These are phyloP conservation scores for Peribatodes rhomboidaria DNA, from an alignment of 2,888 invertebrate genomes.

Conservation along the genomic window DNA sequence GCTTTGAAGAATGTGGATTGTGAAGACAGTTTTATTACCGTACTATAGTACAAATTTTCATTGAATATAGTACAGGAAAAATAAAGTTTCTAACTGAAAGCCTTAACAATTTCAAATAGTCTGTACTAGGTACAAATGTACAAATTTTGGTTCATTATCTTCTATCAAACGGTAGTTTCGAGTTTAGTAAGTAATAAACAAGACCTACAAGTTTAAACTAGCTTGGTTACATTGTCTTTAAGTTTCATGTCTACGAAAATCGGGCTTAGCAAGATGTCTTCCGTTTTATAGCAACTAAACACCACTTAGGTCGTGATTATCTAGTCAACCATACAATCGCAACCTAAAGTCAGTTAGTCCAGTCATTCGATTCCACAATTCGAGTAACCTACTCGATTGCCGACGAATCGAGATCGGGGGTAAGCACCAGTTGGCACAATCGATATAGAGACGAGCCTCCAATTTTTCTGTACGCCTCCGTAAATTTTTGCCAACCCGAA, in stretches of 20 bases:
- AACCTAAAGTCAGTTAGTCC: constrained; percentile 54
- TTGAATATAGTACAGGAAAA: no score
- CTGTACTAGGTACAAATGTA: background rate
- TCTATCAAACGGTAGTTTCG: background rate
- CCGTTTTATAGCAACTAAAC: constrained; percentile 48
- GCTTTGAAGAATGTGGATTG: constrained; percentile 6
- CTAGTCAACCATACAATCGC: constrained; percentile 48
- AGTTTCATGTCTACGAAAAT: constrained; percentile 21
- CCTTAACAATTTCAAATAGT: no score
- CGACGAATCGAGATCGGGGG: constrained; percentile 80
- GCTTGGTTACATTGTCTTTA: background rate
- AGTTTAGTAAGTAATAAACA: constrained; percentile 3
- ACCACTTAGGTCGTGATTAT: constrained; percentile 38
- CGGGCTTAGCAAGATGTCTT: constrained; percentile 34
- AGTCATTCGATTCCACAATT: constrained; percentile 58
- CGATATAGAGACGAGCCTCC: constrained; percentile 76
- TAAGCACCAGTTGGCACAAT: constrained; percentile 85
- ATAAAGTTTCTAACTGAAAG: no score
- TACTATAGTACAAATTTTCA: background rate
- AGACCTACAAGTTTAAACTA: background rate
- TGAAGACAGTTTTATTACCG: background rate
- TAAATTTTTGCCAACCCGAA: constrained; percentile 55
- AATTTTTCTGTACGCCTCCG: constrained; percentile 68
- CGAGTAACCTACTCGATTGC: constrained; percentile 75
- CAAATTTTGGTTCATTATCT: background rate